phyloP scores from a whole-genome alignment of 64 coral and sea anemone species.

The Stichodactyla mertensii region DNA sequence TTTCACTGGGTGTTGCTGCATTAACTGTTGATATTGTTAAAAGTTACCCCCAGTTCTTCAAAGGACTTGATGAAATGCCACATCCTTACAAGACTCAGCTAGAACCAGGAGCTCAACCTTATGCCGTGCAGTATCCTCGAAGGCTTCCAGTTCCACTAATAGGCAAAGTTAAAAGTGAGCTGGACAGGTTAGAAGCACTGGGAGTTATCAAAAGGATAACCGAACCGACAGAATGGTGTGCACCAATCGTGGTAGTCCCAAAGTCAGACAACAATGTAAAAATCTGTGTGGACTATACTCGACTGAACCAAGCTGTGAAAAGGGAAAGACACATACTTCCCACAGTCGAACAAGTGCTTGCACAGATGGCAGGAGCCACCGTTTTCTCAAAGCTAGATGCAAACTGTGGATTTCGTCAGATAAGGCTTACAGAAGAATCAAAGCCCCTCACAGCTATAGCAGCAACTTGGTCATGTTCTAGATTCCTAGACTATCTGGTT shows the following conservation, averaged over 20 bases:
- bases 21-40: background rate
- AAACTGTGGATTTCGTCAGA: slow-evolving; percentile 24
- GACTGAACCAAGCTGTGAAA: slow-evolving; percentile 30
- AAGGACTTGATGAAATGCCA: slow-evolving; percentile 6
- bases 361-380: slow-evolving; percentile 12
- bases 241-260: slow-evolving; percentile 35
- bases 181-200: background rate
- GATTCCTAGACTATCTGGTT: background rate
- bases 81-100: background rate
- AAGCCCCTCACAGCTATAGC: background rate
- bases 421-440: slow-evolving; percentile 17
- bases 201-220: slow-evolving; percentile 2
- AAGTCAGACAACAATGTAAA: slow-evolving; percentile 25
- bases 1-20: background rate
- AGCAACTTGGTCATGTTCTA: background rate
- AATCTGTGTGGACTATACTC: slow-evolving; percentile 25
- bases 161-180: slow-evolving; percentile 1
- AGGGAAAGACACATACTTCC: slow-evolving; percentile 25
- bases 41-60: background rate
- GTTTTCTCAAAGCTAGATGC: slow-evolving; percentile 32
- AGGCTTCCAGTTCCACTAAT: background rate
- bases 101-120: background rate
- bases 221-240: slow-evolving; percentile 39
- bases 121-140: background rate
- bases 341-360: background rate